Evolutionary conservation across 1,140 invertebrate species (phyloP).

Genomic region (Zaprionus camerounensis): DNA sequence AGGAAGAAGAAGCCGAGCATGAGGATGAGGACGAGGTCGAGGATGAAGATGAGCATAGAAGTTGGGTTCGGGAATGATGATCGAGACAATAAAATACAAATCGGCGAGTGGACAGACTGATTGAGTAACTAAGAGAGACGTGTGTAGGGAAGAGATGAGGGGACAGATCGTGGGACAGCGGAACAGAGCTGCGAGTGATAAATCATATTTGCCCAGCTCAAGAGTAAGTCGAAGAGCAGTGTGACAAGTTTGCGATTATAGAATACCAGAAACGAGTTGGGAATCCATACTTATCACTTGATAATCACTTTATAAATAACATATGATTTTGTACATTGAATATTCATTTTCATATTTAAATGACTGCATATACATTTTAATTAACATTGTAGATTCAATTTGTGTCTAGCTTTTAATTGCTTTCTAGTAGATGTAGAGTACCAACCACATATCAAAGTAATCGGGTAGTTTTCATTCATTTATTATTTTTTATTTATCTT

Average conservation of each 20-base stretch:
- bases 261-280: background rate
- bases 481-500: no score
- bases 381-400: no score
- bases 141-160: no score
- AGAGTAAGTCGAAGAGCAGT: background rate
- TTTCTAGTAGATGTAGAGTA: no score
- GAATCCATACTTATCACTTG: background rate
- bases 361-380: no score
- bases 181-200: background rate
- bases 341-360: background rate
- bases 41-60: conserved; percentile 19
- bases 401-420: no score
- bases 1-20: conserved; percentile 13
- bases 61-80: conserved; percentile 13
- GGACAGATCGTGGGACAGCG: background rate
- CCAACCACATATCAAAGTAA: no score
- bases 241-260: conserved; percentile 3
- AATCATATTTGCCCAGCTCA: conserved; percentile 11
- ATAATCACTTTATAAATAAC: background rate
- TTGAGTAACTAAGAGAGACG: background rate
- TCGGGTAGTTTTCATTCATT: no score
- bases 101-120: conserved; percentile 9
- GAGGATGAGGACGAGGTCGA: conserved; percentile 1
- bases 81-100: conserved; percentile 44
- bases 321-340: background rate